A percentile compares a stretch with the other conserved stretches of the same genome.
phyloP scores from a whole-genome alignment of 2,797 vertebrate species.

The Coccyzus lansbergi region DNA sequence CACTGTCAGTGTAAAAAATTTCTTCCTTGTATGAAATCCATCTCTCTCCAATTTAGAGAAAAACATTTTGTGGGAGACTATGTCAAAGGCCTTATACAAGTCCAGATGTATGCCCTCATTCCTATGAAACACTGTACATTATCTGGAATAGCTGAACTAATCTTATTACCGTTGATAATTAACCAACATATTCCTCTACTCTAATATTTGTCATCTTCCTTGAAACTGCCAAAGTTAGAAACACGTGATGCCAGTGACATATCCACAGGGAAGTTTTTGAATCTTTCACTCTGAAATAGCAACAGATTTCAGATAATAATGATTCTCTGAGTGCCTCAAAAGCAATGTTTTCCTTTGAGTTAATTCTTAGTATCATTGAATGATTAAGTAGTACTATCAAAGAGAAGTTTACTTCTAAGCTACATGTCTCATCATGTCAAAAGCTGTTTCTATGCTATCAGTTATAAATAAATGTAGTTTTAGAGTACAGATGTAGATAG shows the following conservation, averaged over 20 bases:
- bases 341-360: neutral
- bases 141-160: neutral
- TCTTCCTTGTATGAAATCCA: too few species aligned
- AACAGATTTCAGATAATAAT: neutral
- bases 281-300: neutral
- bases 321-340: neutral
- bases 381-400: neutral
- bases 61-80: too few species aligned
- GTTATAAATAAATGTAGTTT: neutral
- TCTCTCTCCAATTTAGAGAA: too few species aligned
- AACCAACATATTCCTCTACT: neutral
- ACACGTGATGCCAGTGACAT: neutral
- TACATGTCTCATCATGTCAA: neutral
- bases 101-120: too few species aligned
- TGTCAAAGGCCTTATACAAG: too few species aligned
- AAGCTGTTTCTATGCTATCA: neutral
- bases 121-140: neutral
- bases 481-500: neutral
- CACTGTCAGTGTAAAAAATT: too few species aligned
- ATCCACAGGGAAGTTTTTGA: neutral
- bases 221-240: neutral
- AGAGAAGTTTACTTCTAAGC: neutral
- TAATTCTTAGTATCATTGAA: neutral
- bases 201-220: neutral
- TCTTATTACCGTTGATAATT: neutral